phyloP scores from a whole-genome alignment of 2,797 vertebrate species.

The Anomalospiza imberbis region DNA sequence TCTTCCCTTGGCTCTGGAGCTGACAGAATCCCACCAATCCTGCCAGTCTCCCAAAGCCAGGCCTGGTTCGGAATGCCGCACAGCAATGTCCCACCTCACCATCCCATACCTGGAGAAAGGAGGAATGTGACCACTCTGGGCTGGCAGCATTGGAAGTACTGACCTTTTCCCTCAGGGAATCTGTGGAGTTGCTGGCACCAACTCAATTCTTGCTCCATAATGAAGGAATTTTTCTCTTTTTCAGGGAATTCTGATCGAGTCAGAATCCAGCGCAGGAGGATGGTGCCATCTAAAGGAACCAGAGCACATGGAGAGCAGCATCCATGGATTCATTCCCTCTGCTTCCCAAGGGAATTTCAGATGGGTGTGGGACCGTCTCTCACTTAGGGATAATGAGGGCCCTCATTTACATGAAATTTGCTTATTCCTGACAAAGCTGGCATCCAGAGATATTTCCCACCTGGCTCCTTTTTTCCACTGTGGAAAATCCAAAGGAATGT shows the following conservation, averaged over 20 bases:
- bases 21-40: fast-evolving
- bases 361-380: neutral
- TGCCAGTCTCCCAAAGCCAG: neutral
- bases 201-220: constrained; percentile 50
- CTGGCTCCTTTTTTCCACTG: neutral
- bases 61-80: fast-evolving
- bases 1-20: neutral
- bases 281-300: constrained; percentile 77
- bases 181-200: constrained; percentile 24
- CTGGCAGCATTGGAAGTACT: fast-evolving
- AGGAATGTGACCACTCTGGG: neutral
- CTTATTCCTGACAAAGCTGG: neutral
- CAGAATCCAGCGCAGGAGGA: constrained; percentile 46
- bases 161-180: neutral
- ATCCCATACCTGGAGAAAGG: neutral
- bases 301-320: neutral
- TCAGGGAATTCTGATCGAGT: constrained; percentile 52
- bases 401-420: neutral
- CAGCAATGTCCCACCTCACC: fast-evolving
- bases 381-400: neutral
- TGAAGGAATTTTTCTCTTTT: constrained; percentile 74
- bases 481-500: neutral
- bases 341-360: neutral
- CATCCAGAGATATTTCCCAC: neutral
- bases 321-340: neutral